Base-by-base conservation (phyloP, 2,797 vertebrate genomes). In the Myotis daubentonii region DNA sequence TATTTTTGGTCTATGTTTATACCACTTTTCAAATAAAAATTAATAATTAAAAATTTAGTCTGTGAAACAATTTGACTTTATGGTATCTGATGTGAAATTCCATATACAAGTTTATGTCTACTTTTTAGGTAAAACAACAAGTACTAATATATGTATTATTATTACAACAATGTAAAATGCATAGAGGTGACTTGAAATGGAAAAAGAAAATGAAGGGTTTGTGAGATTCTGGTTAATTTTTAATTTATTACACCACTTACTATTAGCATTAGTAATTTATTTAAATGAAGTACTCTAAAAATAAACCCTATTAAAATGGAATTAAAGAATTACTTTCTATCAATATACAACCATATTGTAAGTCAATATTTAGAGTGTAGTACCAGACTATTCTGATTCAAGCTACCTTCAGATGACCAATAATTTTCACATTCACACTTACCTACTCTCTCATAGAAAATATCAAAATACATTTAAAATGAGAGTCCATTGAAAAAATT, bases 391-490 rank as follows among this genome's bases (percentile, higher is more conserved):
- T 92, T 72, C 72, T 89, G 62, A 78, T 62, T 93, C n/a, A 89
- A 51, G n/a, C 30, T 91, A 25, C 72, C 17, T 47, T 93, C 25
- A 79, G 30, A 86, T 82, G 60, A 72, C 20, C 51, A 89, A 15
- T 93, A 70, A 89, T 83, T 94, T 86, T n/a, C 11, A 9, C 12
- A 74, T 86, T n/a, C 11, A 9, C 12, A 74, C 20, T n/a, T 60
- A 75, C 44, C 74, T 49, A 25, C 1, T 84, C 91, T 62, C 79
- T 87, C 36, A 41, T 70, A n/a, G 44, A 47, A 65, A 82, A 72
- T 78, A 25, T 33, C 25, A 80, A 95, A 89, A 92, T 95, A 33
- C 36, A 83, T 83, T 90, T 80, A 75, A 93, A 93, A 72, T 74
- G 49, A 65, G 92, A 82, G 17, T n/a, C 38, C 23, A 76, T 7